These are phyloP conservation scores for Phasianus colchicus DNA, from an alignment of 2,113 vertebrate species.

Conservation along the genomic window DNA sequence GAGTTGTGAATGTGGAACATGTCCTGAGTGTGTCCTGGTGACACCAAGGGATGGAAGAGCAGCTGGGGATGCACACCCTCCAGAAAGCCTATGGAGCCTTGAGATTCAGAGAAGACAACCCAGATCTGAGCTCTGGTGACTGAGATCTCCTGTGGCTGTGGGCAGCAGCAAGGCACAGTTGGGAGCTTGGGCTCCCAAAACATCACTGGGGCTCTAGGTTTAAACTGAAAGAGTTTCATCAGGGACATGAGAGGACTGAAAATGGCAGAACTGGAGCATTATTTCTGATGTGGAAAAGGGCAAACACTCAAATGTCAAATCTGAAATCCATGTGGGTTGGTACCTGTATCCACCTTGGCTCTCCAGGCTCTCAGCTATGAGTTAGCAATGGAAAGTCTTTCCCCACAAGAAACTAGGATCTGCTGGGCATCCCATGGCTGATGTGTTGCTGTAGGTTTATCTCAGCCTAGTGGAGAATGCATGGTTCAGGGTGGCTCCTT, in stretches of 20 bases:
- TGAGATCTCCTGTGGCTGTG: neutral
- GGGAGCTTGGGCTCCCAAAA: neutral
- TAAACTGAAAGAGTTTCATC: neutral
- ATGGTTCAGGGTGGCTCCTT: neutral
- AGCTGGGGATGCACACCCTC: neutral
- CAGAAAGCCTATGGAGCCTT: neutral
- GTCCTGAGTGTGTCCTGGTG: neutral
- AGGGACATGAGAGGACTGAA: rapidly evolving
- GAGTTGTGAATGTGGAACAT: neutral
- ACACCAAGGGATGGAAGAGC: neutral
- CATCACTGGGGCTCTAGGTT: neutral
- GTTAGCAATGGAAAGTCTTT: neutral
- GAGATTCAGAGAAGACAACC: neutral
- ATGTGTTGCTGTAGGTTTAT: neutral
- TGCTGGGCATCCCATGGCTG: neutral
- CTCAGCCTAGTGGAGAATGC: neutral
- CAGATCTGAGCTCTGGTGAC: neutral
- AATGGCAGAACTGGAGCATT: neutral
- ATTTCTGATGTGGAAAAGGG: neutral
- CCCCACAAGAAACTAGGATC: neutral
- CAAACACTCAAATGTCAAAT: neutral
- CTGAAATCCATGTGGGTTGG: neutral
- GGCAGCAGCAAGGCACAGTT: neutral
- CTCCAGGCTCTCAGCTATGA: neutral
- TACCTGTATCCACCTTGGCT: neutral